phyloP scores from a whole-genome alignment of 2,113 vertebrate genomes.

The Ictidomys tridecemlineatus region DNA sequence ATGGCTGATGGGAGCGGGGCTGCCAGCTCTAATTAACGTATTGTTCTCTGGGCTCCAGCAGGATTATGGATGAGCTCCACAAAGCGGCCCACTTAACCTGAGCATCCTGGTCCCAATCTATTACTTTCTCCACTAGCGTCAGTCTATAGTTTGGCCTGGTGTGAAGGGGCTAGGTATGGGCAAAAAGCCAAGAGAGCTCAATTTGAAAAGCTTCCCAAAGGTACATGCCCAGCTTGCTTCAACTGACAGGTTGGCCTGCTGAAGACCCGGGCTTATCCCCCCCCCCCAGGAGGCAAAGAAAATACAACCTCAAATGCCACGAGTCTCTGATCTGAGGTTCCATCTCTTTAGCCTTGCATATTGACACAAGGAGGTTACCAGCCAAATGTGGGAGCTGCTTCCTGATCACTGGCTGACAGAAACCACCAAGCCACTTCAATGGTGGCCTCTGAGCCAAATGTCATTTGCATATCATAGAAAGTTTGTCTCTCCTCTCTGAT shows the following conservation, averaged over 20 bases:
- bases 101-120: conserved; percentile 66
- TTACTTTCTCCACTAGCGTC: conserved; percentile 64
- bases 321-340: background rate
- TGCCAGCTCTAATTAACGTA: conserved; percentile 67
- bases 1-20: conserved; percentile 60
- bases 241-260: background rate
- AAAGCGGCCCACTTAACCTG: conserved; percentile 76
- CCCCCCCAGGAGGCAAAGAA: background rate
- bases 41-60: conserved; percentile 71
- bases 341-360: background rate
- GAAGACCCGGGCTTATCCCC: background rate
- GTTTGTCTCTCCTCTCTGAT: background rate
- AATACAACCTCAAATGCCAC: background rate
- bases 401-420: background rate
- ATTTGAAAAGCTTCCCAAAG: background rate
- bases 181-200: conserved; percentile 8
- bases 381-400: background rate
- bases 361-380: background rate
- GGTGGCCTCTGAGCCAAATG: background rate
- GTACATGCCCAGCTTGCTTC: background rate
- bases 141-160: background rate
- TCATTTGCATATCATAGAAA: background rate
- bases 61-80: conserved; percentile 73
- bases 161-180: conserved; percentile 11
- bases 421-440: background rate